These are phyloP conservation scores for Nephotettix cincticeps DNA, from an alignment of 1,140 invertebrate species.

Conservation along the genomic window DNA sequence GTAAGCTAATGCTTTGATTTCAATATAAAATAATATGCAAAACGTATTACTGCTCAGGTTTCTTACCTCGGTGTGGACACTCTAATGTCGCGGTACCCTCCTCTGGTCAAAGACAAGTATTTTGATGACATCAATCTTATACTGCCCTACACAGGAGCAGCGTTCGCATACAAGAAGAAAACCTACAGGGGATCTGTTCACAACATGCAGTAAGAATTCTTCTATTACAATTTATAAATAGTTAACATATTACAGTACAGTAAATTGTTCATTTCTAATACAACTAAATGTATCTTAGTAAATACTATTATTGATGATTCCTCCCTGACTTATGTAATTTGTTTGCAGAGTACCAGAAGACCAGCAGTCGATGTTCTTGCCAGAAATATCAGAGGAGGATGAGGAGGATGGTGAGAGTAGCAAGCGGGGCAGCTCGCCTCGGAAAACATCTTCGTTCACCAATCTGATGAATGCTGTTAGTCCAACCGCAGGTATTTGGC, in stretches of 20 bases:
- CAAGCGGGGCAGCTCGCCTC: slow-evolving; percentile 43
- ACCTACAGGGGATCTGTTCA: slow-evolving; percentile 65
- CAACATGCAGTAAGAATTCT: slow-evolving; percentile 63
- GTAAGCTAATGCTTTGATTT: too few species aligned
- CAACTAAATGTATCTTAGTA: not conserved
- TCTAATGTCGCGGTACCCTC: slow-evolving; percentile 57
- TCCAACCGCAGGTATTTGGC: slow-evolving; percentile 38
- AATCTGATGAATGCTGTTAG: slow-evolving; percentile 21
- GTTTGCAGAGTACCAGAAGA: slow-evolving; percentile 58
- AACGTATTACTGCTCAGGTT: slow-evolving; percentile 53
- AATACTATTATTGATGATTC: too few species aligned
- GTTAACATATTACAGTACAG: too few species aligned
- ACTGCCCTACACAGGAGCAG: slow-evolving; percentile 64
- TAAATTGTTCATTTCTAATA: too few species aligned
- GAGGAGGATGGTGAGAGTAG: slow-evolving; percentile 44
- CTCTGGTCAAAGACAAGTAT: slow-evolving; percentile 63
- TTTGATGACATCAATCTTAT: slow-evolving; percentile 57
- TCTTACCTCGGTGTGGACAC: slow-evolving; percentile 64
- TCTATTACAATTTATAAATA: too few species aligned
- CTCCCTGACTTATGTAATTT: too few species aligned
- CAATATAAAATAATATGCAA: too few species aligned
- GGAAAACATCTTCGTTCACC: slow-evolving; percentile 33
- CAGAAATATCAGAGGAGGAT: slow-evolving; percentile 60
- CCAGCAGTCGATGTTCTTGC: slow-evolving; percentile 60
- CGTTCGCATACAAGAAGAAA: slow-evolving; percentile 61